Base-by-base conservation (phyloP, 2,888 invertebrate species). In the Diadegma fenestrale region DNA sequence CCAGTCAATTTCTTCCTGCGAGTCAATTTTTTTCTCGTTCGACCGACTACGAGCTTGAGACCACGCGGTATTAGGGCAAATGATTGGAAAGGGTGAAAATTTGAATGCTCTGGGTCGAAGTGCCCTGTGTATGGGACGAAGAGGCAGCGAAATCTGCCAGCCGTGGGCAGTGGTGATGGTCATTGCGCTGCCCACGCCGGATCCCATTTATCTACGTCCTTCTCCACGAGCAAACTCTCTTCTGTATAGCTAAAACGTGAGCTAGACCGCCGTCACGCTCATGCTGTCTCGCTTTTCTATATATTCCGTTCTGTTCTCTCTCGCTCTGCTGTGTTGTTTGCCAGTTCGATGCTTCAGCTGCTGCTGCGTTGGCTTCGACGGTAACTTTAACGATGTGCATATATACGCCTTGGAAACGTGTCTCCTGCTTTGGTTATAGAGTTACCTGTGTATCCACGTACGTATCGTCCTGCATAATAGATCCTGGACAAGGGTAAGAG, bases 161-260 rank as follows among this genome's bases (percentile, higher is more conserved):
- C 81, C 79, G 85, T 85, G 85, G 85, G 82, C 82, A 82, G 82
- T 75, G 45, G 54, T 45, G 85, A 85, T 85, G 82, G 85, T 85
- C 85, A 85, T 82, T 82, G 69, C 85, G 85, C 85, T 85, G 82
- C 85, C 85, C 78, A 88, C 88, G 88, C 89, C 85, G 83, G 88
- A 86, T 89, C 80, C 89, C 90, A 91, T 91, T 89, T 88, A 91
- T 91, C 90, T 88, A 90, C 89, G 90, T 91, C 90, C 72, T 80
- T 79, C 85, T 83, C 64, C 80, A 63, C 76, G 76, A 82, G 82
- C 72, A 64, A 72, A 76, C 83, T 71, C 83, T 71, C 75, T 66
- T 69, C 68, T 68, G n/a, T 37, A n/a, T 58, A 84, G 82, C 64
- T 82, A 69, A 85, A 88, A 87, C 87, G 86, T 87, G 80, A 87